These are phyloP conservation scores for Saccopteryx bilineata DNA, from an alignment of 2,113 vertebrate genomes.

Conservation along the genomic window DNA sequence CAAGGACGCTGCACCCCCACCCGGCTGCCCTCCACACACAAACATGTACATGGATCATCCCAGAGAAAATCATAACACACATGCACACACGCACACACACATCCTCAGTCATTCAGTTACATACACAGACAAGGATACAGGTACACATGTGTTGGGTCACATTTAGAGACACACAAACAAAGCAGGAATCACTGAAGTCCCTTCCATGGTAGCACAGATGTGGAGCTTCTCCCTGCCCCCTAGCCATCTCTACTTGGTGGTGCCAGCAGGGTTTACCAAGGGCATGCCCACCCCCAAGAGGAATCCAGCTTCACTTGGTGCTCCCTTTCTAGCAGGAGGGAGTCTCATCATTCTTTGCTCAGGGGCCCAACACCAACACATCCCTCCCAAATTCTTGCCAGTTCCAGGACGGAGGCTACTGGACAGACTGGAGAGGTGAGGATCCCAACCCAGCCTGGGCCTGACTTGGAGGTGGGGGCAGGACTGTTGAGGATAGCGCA, in stretches of 20 bases:
- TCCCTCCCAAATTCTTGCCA: background rate
- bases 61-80: background rate
- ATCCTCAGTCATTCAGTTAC: background rate
- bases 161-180: background rate
- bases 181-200: background rate
- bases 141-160: background rate
- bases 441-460: background rate
- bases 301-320: background rate
- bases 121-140: background rate
- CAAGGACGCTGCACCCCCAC: background rate
- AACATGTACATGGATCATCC: background rate
- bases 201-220: background rate
- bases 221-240: background rate
- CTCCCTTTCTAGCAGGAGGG: background rate
- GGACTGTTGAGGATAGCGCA: background rate
- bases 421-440: background rate
- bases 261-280: background rate
- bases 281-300: background rate
- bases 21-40: background rate
- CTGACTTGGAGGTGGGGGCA: background rate
- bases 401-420: background rate
- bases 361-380: background rate
- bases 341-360: conserved; percentile 20
- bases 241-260: background rate
- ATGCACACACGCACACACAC: background rate